Conservation (phyloP, 2,797 vertebrate species). For the Gambelia wislizenii region DNA sequence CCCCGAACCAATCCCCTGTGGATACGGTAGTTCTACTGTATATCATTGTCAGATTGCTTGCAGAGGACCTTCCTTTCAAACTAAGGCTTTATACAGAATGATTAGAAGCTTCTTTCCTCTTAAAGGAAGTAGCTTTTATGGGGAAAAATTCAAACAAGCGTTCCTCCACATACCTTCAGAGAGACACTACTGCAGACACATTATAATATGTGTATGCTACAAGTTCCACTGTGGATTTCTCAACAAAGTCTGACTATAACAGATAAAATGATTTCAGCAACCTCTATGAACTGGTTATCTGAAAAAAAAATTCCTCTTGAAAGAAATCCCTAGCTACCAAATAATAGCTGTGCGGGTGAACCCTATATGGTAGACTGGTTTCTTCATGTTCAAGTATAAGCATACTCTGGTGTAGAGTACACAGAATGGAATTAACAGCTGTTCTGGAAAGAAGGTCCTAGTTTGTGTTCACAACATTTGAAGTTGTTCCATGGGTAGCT, state of each 20-base stretch:
- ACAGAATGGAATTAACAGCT: slow-evolving; percentile 20
- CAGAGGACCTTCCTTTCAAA: background rate
- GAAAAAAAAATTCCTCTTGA: slow-evolving; percentile 16
- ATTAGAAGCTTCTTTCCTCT: background rate
- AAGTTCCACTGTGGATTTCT: background rate
- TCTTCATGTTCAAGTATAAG: slow-evolving; percentile 16
- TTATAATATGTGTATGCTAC: background rate
- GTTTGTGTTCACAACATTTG: slow-evolving; percentile 42
- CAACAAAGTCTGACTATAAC: background rate
- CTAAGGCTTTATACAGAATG: background rate
- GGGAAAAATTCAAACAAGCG: background rate
- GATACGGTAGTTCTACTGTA: too few species aligned
- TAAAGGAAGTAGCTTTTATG: background rate
- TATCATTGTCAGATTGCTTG: background rate
- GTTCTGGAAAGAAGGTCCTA: background rate
- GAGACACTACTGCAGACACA: background rate
- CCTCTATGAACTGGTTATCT: slow-evolving; percentile 7
- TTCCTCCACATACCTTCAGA: background rate
- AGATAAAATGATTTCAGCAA: background rate
- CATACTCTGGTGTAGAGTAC: background rate
- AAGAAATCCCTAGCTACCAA: slow-evolving; percentile 16
- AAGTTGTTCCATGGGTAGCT: slow-evolving; percentile 46
- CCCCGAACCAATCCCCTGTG: too few species aligned
- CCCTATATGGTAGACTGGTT: slow-evolving; percentile 37
- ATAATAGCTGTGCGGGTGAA: slow-evolving; percentile 9